These are phyloP conservation scores for Merops nubicus DNA, from an alignment of 2,113 vertebrate genomes.

Conservation along the genomic window DNA sequence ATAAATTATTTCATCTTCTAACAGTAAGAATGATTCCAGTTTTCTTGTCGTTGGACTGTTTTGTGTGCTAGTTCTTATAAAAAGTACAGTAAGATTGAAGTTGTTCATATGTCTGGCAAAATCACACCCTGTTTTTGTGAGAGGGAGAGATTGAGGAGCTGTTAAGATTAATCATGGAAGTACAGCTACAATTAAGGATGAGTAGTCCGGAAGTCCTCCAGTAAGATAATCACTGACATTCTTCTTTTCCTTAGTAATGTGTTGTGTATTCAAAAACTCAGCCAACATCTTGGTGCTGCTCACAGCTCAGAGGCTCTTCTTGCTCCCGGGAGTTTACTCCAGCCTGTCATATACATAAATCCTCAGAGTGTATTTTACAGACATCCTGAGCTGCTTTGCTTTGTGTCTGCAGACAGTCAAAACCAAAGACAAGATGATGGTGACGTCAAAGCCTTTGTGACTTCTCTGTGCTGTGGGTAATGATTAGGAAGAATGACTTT, in stretches of 20 bases:
- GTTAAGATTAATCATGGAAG: conserved; percentile 24
- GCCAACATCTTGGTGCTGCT: background rate
- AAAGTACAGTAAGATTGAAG: background rate
- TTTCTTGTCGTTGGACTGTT: background rate
- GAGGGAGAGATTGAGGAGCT: conserved; percentile 4
- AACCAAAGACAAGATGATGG: background rate
- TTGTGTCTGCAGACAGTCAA: background rate
- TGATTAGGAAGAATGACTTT: background rate
- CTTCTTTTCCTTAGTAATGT: conserved; percentile 16
- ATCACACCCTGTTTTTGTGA: background rate
- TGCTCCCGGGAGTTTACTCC: background rate
- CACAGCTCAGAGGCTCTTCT: background rate
- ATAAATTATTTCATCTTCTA: background rate
- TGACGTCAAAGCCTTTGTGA: background rate
- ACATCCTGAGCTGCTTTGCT: background rate
- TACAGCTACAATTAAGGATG: conserved; percentile 52
- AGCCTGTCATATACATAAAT: background rate
- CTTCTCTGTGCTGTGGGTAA: background rate
- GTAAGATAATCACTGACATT: background rate
- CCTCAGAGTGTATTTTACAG: background rate
- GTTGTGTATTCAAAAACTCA: background rate
- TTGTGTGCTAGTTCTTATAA: background rate
- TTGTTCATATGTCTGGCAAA: background rate
- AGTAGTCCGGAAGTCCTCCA: conserved; percentile 32
- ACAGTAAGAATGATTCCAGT: background rate